A percentile compares a stretch with the other conserved stretches of the same genome.
Evolutionary conservation across 2,113 vertebrate genomes (phyloP).

Genomic region (Hyla sarda): DNA sequence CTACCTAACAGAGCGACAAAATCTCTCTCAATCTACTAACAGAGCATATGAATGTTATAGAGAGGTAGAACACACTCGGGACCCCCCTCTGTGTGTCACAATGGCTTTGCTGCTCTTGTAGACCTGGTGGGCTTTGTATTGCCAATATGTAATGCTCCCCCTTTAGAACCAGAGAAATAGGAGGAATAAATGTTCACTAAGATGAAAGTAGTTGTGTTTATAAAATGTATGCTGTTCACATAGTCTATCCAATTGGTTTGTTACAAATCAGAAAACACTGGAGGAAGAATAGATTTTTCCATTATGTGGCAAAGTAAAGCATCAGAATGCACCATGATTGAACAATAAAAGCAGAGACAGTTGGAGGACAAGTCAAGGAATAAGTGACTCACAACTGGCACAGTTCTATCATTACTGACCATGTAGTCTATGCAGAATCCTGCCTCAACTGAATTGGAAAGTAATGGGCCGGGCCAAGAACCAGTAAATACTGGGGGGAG

Average conservation of each 20-base stretch:
- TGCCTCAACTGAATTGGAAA: neutral
- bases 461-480: neutral
- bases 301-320: neutral
- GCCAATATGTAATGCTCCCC: too few relatives aligned
- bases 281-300: neutral
- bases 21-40: too few relatives aligned
- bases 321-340: neutral
- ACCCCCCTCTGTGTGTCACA: too few relatives aligned
- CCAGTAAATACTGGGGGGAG: too few relatives aligned
- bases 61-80: too few relatives aligned
- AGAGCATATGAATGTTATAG: too few relatives aligned
- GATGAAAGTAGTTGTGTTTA: neutral
- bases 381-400: neutral
- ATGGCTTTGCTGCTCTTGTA: too few relatives aligned
- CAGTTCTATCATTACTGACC: neutral
- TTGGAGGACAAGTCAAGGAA: neutral
- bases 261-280: neutral
- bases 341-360: neutral
- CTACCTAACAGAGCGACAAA: too few relatives aligned
- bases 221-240: neutral
- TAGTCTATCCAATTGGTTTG: neutral
- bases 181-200: neutral
- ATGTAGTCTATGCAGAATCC: neutral
- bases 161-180: too few relatives aligned
- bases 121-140: too few relatives aligned